Evolutionary conservation across 2,888 invertebrate genomes (phyloP).

Genomic region (Lacanobia oleracea): DNA sequence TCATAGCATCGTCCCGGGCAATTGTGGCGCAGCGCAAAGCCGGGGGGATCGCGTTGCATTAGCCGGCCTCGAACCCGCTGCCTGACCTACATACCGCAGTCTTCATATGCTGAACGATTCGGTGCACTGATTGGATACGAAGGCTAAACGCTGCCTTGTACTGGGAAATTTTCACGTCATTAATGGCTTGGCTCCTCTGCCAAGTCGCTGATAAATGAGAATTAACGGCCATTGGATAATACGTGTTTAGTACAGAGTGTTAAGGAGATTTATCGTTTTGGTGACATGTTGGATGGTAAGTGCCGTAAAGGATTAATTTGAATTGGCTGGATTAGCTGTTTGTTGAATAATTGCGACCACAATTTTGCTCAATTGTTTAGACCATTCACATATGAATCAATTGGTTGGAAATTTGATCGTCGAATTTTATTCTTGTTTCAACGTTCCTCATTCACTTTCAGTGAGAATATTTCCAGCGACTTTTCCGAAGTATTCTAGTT

Average conservation of each 20-base stretch:
- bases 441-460: not conserved
- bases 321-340: not conserved
- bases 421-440: not conserved
- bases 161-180: conserved; percentile 38
- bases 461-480: not conserved
- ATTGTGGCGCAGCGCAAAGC: conserved; percentile 61
- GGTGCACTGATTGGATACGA: conserved; percentile 57
- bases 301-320: conserved; percentile 4
- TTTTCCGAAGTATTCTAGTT: conserved; percentile 5
- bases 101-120: conserved; percentile 58
- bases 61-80: conserved; percentile 62
- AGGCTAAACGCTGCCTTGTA: conserved; percentile 31
- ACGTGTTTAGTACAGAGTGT: conserved; percentile 13
- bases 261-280: not conserved
- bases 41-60: conserved; percentile 64
- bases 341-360: not conserved
- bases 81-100: conserved; percentile 64
- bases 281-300: conserved; percentile 1
- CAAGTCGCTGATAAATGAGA: conserved; percentile 29
- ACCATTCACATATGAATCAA: not conserved
- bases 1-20: conserved; percentile 39
- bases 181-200: conserved; percentile 36
- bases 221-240: conserved; percentile 23
- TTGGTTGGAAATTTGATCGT: not conserved
- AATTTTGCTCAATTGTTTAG: not conserved